These are phyloP conservation scores for Bacillus rossius DNA, from an alignment of 1,140 invertebrate genomes.

Conservation along the genomic window DNA sequence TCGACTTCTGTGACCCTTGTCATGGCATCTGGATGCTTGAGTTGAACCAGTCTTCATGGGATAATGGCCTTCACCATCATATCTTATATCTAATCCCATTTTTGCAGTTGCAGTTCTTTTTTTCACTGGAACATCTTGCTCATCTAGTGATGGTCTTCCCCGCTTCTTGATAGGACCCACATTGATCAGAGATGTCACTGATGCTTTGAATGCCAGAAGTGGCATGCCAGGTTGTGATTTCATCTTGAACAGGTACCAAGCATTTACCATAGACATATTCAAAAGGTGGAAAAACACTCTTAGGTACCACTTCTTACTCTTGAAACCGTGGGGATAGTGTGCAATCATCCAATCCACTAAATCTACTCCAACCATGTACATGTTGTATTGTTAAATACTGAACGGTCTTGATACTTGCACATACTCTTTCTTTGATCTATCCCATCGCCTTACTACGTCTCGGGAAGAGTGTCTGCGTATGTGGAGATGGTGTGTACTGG, in stretches of 20 bases:
- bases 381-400: conserved; percentile 7
- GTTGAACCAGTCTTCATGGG: conserved; percentile 2
- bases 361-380: conserved; percentile 13
- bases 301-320: too few relatives aligned
- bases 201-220: conserved; percentile 13
- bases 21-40: conserved; percentile 8
- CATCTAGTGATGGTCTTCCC: background rate
- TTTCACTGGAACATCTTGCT: background rate
- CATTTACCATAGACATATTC: conserved; percentile 16
- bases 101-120: background rate
- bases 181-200: conserved; percentile 4
- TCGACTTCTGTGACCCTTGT: conserved; percentile 11
- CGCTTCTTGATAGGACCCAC: conserved; percentile 1
- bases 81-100: background rate
- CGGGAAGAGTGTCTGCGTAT: conserved; percentile 13
- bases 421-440: conserved; percentile 5
- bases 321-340: conserved; percentile 22
- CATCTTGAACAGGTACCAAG: conserved; percentile 14
- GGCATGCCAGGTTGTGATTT: background rate
- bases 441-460: conserved; percentile 2
- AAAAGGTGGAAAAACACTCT: too few relatives aligned
- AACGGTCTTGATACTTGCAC: conserved; percentile 1
- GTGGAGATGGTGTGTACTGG: conserved; percentile 2
- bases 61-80: conserved; percentile 11
- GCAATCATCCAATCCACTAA: conserved; percentile 12